phyloP scores from a whole-genome alignment of 2,888 invertebrate genomes.

The Rhopalosiphum nymphaeae region DNA sequence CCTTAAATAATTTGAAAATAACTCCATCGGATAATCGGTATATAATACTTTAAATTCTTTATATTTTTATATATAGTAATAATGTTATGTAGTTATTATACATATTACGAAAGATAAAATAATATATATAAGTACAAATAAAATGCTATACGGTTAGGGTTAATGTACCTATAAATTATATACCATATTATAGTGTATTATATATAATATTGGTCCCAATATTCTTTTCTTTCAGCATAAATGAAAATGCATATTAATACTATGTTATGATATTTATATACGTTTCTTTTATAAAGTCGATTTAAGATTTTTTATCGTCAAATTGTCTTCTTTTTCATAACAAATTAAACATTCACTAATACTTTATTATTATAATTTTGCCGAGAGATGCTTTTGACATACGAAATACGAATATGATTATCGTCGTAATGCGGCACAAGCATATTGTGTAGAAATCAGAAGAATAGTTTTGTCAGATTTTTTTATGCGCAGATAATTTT shows the following conservation, averaged over 20 bases:
- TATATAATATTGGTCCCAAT: background rate
- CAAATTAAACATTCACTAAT: background rate
- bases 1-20: constrained; percentile 22
- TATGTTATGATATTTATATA: background rate
- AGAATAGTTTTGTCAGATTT: background rate
- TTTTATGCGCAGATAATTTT: background rate
- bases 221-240: background rate
- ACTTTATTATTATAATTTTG: constrained; percentile 11
- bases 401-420: background rate
- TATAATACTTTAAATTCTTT: constrained; percentile 13
- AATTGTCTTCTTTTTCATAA: background rate
- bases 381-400: constrained; percentile 14
- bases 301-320: background rate
- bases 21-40: background rate
- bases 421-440: background rate
- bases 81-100: background rate
- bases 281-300: background rate
- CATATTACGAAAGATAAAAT: background rate
- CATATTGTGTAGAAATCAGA: background rate
- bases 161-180: background rate
- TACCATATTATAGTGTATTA: background rate
- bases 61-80: background rate
- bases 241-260: background rate
- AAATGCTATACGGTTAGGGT: background rate
- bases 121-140: background rate